phyloP scores from a whole-genome alignment of 2,797 vertebrate species.

The Columba guinea region DNA sequence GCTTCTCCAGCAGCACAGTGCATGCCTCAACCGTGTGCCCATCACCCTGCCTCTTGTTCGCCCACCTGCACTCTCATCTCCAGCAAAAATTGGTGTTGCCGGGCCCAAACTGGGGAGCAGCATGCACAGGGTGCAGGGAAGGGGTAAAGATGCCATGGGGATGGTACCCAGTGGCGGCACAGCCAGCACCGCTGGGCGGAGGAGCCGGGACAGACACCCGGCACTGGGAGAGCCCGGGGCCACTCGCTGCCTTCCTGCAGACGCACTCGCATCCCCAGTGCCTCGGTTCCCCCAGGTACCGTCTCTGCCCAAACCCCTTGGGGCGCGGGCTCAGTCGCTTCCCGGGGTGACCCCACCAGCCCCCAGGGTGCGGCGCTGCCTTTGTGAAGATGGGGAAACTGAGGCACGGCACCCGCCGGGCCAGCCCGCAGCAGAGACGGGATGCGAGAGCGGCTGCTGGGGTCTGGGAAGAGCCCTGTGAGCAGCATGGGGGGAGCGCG shows the following conservation, averaged over 20 bases:
- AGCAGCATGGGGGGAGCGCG: accelerated
- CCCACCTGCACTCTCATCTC: not conserved
- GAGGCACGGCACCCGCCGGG: not conserved
- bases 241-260: not conserved
- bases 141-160: not conserved
- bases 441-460: accelerated
- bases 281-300: not conserved
- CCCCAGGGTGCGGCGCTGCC: not conserved
- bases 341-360: not conserved
- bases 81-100: not conserved
- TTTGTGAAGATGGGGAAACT: not conserved
- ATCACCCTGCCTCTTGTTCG: not conserved
- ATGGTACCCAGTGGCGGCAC: not conserved
- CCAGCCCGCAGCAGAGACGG: not conserved
- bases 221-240: accelerated
- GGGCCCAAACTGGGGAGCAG: not conserved
- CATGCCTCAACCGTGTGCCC: not conserved
- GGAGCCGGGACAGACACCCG: not conserved
- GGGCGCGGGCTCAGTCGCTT: not conserved
- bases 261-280: not conserved
- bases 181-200: accelerated
- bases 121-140: accelerated
- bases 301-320: accelerated
- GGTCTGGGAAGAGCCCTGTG: not conserved
- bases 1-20: accelerated